Conservation (phyloP, 2,113 vertebrate species). For the Caloenas nicobarica region DNA sequence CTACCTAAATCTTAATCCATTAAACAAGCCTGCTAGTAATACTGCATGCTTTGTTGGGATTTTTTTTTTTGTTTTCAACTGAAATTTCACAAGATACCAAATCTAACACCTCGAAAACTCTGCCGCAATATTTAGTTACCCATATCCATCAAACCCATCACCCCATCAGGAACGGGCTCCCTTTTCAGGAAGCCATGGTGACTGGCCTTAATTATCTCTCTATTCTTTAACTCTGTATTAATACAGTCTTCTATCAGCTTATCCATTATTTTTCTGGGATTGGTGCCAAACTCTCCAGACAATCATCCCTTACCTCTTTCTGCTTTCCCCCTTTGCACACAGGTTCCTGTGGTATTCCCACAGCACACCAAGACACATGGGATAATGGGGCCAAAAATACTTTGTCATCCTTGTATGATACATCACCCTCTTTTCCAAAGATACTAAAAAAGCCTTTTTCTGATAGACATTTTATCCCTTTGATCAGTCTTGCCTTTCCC, state of each 20-base stretch:
- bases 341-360: fast-evolving
- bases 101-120: neutral
- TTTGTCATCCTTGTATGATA: neutral
- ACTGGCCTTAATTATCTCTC: neutral
- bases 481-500: neutral
- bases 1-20: neutral
- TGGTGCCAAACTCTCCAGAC: neutral
- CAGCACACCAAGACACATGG: fast-evolving
- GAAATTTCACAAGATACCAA: neutral
- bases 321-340: neutral
- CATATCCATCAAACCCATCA: neutral
- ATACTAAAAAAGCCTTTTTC: neutral
- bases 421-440: neutral
- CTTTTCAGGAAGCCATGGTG: neutral
- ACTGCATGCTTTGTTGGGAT: no score
- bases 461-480: neutral
- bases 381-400: neutral
- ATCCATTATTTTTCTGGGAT: neutral
- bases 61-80: neutral
- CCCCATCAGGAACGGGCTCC: neutral
- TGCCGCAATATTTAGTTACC: neutral
- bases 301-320: neutral
- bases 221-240: neutral
- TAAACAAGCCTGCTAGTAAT: neutral
- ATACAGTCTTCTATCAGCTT: neutral